Base-by-base conservation (phyloP, 1,140 invertebrate genomes). In the Philotrypesis tridentata region DNA sequence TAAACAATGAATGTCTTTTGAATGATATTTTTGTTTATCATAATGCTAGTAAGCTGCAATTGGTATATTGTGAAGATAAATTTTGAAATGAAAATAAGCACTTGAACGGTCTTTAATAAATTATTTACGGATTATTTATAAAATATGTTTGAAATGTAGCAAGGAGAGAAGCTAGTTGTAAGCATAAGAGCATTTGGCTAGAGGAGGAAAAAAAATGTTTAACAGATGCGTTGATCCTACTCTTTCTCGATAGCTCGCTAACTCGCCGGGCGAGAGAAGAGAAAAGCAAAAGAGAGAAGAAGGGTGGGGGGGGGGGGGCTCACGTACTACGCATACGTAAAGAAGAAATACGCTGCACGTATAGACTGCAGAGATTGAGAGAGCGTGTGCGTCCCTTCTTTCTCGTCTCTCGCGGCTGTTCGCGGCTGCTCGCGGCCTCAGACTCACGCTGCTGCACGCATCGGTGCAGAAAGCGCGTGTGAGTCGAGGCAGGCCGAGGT, bases 401-500 rank as follows among this genome's bases (percentile, higher is more conserved):
- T 72, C 67, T 55, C 65, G 79, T 80, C 77, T 82, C 82, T 72
- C 68, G 77, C 33, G 75, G 4, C 9, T 37, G 3, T 9, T 37
- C 33, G n/a, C n/a, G n/a, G n/a, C n/a, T n/a, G n/a, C n/a, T n/a
- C n/a, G n/a, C n/a, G n/a, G n/a, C n/a, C n/a, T n/a, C n/a, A n/a
- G n/a, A n/a, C n/a, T n/a, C n/a, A n/a, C n/a, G n/a, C n/a, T n/a
- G n/a, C n/a, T n/a, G n/a, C n/a, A n/a, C n/a, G n/a, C n/a, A n/a
- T n/a, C n/a, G n/a, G n/a, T n/a, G n/a, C n/a, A n/a, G n/a, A n/a
- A n/a, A n/a, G n/a, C n/a, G n/a, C n/a, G n/a, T n/a, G n/a, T n/a
- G n/a, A n/a, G n/a, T n/a, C n/a, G n/a, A n/a, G n/a, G 67, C 17
- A 83, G 85, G 87, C 48, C 86, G 86, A 79, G 77, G 77, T 79